Conservation (phyloP, 2,113 vertebrate species). For the Hymenochirus boettgeri region DNA sequence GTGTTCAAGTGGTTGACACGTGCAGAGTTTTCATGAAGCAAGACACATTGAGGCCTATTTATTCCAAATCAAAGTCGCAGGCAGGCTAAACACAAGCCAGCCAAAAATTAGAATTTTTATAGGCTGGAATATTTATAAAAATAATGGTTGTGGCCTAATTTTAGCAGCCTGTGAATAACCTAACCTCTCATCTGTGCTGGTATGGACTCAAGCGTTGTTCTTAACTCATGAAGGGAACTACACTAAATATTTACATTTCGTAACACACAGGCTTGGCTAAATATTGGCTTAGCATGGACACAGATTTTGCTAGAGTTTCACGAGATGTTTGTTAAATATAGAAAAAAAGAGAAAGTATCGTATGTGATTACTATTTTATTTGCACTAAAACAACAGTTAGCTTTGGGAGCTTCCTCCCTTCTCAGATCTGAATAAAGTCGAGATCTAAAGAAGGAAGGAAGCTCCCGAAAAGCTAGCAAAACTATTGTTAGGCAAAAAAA, state of each 20-base stretch:
- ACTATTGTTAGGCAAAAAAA: too few species aligned
- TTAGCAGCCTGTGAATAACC: slow-evolving; percentile 80
- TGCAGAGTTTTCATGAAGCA: slow-evolving; percentile 86
- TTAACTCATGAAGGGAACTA: slow-evolving; percentile 65
- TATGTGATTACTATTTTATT: too few species aligned
- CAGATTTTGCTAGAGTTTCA: slow-evolving; percentile 34
- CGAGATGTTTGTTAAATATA: slow-evolving; percentile 10
- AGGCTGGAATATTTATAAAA: slow-evolving; percentile 84
- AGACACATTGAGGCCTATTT: slow-evolving; percentile 82
- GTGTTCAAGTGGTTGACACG: slow-evolving; percentile 85
- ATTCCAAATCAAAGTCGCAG: slow-evolving; percentile 87
- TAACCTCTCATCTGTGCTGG: slow-evolving; percentile 71
- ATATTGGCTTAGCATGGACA: slow-evolving; percentile 53
- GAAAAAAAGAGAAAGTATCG: too few species aligned
- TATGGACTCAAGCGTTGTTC: slow-evolving; percentile 64
- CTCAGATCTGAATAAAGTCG: too few species aligned
- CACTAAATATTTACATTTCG: slow-evolving; percentile 65
- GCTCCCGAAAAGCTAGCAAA: too few species aligned
- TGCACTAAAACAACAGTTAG: too few species aligned
- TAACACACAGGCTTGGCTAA: slow-evolving; percentile 60
- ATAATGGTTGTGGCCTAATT: slow-evolving; percentile 84
- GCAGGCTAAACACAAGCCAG: slow-evolving; percentile 84
- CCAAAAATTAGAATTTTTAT: slow-evolving; percentile 87
- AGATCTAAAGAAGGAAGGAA: too few species aligned
- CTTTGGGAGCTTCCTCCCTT: too few species aligned